Base-by-base conservation (phyloP, 2,888 invertebrate species). In the Pristionchus arcanus region DNA sequence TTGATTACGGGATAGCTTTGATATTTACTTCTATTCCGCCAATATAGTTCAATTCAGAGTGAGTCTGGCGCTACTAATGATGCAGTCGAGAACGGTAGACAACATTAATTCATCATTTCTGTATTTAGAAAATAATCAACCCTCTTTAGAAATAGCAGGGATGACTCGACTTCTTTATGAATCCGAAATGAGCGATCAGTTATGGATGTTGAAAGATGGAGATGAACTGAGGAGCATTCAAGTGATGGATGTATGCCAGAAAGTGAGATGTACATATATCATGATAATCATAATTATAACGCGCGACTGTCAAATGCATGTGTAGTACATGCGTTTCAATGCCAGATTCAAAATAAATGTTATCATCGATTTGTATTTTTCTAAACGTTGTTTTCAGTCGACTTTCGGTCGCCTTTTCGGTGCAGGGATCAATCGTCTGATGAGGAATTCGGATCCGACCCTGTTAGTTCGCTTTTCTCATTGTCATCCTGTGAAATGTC, bases 121-220 rank as follows among this genome's bases (percentile, higher is more conserved):
- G 4, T 9, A 49, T 21, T 77, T 11, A 16, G 16, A 55, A 28
- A 71, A 71, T 71, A 31, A 31, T 31, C 1, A 2, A 0, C 37
- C 34, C 7, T 49, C 25, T 28, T 81, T 28, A 81, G 81, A 81
- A 15, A 49, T 81, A n/a, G 49, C 49, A 2, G 4, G 15, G 9
- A 81, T 81, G 81, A 19, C 81, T 81, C 81, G 81, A 13, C 11
- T 81, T 4, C 81, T 81, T 5, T 81, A 81, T 53, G 81, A 81
- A 53, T 81, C 81, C n/a, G 81, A 81, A n/a, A 81, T 81, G 81
- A 42, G n/a, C 1, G 81, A 81, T 81, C 81, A 81, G 49, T 53
- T 81, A 28, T 81, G 81, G 81, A 42, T 42, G 42, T 13, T 81
- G 49, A 81, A 15, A 25, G 81, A 81, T 25, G 81, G 49, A 81